Percentiles rank a stretch among this genome's conserved stretches.
Evolutionary conservation across 2,888 invertebrate genomes (phyloP).

Genomic region (Helobdella robusta): DNA sequence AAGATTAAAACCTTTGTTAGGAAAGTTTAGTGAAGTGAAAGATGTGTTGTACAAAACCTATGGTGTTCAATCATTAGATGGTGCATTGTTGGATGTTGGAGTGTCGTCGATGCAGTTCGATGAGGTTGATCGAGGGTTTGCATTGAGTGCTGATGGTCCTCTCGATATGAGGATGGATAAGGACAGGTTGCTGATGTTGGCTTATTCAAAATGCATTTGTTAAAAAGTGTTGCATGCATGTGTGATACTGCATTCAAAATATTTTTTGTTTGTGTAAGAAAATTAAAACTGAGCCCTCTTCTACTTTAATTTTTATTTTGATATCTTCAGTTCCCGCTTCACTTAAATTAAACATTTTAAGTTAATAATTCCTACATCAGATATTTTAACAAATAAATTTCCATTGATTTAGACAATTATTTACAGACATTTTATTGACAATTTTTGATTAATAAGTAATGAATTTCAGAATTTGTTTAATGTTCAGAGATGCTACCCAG

Average conservation of each 20-base stretch:
- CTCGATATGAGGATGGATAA: slow-evolving; percentile 94
- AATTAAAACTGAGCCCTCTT: too few species aligned
- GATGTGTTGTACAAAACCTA: slow-evolving; percentile 57
- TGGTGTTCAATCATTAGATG: slow-evolving; percentile 65
- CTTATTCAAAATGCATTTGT: too few species aligned
- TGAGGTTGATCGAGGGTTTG: slow-evolving; percentile 70
- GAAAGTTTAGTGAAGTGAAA: slow-evolving; percentile 78
- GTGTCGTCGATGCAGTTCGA: slow-evolving; percentile 93
- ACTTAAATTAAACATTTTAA: too few species aligned
- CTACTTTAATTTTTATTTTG: too few species aligned
- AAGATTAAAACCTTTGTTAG: slow-evolving; percentile 65
- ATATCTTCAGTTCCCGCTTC: too few species aligned
- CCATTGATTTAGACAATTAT: too few species aligned
- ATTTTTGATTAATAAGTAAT: background rate
- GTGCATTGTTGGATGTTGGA: slow-evolving; percentile 81
- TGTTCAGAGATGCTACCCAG: slow-evolving; percentile 52
- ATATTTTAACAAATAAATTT: too few species aligned
- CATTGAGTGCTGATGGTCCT: slow-evolving; percentile 65
- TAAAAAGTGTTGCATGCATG: too few species aligned
- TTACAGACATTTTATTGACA: too few species aligned
- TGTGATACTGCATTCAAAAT: too few species aligned
- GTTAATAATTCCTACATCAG: too few species aligned
- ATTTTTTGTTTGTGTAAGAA: too few species aligned
- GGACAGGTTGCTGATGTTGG: slow-evolving; percentile 54
- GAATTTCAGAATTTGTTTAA: background rate